A percentile compares a stretch with the other conserved stretches of the same genome.
Evolutionary conservation across 2,113 vertebrate species (phyloP).

Genomic region (Oncorhynchus kisutch): DNA sequence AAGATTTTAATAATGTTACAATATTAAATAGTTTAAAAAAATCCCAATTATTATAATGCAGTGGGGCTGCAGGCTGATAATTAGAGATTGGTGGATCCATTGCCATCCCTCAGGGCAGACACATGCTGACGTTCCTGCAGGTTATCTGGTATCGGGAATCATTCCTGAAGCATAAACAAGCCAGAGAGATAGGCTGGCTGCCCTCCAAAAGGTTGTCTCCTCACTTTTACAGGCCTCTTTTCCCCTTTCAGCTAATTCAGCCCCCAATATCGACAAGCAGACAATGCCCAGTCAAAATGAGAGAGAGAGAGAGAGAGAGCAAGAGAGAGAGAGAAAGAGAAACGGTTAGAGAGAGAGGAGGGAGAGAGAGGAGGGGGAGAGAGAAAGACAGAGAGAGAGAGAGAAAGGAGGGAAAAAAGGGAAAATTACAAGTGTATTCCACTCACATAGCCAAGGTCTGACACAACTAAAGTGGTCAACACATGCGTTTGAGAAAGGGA

Average conservation of each 20-base stretch:
- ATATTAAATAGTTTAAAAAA: conserved; percentile 30
- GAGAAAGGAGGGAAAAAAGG: conserved; percentile 3
- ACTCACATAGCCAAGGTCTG: not conserved
- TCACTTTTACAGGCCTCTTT: conserved; percentile 68
- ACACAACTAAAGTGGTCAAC: not conserved
- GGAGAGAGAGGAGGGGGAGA: no score
- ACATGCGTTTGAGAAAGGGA: not conserved
- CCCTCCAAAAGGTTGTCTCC: conserved; percentile 66
- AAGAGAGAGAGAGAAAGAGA: no score
- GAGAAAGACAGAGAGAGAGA: no score
- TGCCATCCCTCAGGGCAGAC: conserved; percentile 68
- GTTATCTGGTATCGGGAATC: conserved; percentile 71
- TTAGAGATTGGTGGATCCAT: conserved; percentile 60
- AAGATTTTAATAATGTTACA: conserved; percentile 68
- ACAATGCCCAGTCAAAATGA: not conserved
- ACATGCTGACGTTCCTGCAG: conserved; percentile 68
- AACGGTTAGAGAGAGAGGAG: no score
- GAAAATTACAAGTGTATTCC: conserved; percentile 21
- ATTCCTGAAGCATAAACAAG: conserved; percentile 74
- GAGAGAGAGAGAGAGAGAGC: not conserved
- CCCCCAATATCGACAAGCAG: conserved; percentile 68
- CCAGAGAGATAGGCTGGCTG: conserved; percentile 62
- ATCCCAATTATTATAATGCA: not conserved
- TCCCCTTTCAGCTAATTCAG: conserved; percentile 73
- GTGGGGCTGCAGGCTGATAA: conserved; percentile 56